These are phyloP conservation scores for Hylaeus volcanicus DNA, from an alignment of 1,140 invertebrate species.

Conservation along the genomic window DNA sequence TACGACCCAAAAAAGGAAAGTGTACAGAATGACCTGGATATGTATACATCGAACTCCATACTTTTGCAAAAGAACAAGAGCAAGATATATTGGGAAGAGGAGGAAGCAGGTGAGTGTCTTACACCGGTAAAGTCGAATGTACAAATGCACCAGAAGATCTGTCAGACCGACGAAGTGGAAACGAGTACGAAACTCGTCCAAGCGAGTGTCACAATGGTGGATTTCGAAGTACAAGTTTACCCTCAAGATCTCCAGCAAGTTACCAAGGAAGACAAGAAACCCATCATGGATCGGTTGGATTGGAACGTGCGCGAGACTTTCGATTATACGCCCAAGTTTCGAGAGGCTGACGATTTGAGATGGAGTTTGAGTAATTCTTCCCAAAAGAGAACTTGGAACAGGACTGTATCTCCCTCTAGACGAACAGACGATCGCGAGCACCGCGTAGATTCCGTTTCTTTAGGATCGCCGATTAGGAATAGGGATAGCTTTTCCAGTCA, in stretches of 20 bases:
- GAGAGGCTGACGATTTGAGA: constrained; percentile 72
- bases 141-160: constrained; percentile 77
- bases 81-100: constrained; percentile 74
- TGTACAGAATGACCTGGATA: constrained; percentile 34
- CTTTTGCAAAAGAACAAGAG: constrained; percentile 70
- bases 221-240: constrained; percentile 69
- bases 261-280: constrained; percentile 68
- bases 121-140: constrained; percentile 35
- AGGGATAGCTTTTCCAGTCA: constrained; percentile 59
- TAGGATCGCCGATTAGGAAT: constrained; percentile 53
- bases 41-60: constrained; percentile 72
- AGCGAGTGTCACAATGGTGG: constrained; percentile 51
- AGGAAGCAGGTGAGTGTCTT: constrained; percentile 26
- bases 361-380: constrained; percentile 72
- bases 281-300: constrained; percentile 75
- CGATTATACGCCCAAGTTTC: constrained; percentile 64
- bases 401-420: constrained; percentile 46
- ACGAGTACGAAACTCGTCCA: constrained; percentile 63
- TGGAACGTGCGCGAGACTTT: constrained; percentile 72
- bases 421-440: constrained; percentile 55
- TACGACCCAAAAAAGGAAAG: constrained; percentile 71
- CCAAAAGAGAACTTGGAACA: constrained; percentile 65
- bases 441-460: constrained; percentile 18
- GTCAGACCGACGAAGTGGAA: constrained; percentile 74
- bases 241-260: constrained; percentile 60